Percentiles rank a stretch among this genome's conserved stretches.
These are phyloP conservation scores for Spatula versicolor DNA, from an alignment of 2,797 vertebrate species.

Conservation along the genomic window DNA sequence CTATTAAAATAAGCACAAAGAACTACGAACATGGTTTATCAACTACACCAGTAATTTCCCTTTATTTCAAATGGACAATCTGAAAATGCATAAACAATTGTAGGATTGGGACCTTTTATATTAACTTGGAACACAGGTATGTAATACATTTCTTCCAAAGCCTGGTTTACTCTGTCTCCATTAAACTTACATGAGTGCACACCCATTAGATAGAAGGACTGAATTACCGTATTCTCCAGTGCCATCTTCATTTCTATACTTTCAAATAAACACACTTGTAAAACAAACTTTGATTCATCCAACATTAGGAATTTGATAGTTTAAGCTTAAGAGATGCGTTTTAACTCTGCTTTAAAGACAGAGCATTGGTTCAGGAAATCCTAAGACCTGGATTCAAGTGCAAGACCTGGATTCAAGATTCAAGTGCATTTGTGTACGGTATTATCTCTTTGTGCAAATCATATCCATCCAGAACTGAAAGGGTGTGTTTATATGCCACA, in stretches of 20 bases:
- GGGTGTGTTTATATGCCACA: background rate
- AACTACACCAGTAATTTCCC: background rate
- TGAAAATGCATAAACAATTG: background rate
- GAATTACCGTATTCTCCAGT: background rate
- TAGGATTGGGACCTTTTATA: background rate
- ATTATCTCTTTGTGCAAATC: background rate
- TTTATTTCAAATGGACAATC: background rate
- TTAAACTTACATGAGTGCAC: background rate
- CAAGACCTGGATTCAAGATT: background rate
- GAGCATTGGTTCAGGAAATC: background rate
- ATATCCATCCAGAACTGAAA: background rate
- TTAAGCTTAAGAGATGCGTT: background rate
- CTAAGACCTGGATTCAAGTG: background rate
- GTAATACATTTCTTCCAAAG: background rate
- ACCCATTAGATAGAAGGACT: background rate
- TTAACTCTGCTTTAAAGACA: background rate
- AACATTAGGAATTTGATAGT: background rate
- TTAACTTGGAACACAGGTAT: background rate
- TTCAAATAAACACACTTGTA: background rate
- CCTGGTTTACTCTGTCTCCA: background rate
- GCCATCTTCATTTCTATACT: background rate
- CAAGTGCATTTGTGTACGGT: background rate
- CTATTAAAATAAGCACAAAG: background rate
- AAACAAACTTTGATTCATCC: background rate
- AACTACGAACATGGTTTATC: background rate